Evolutionary conservation across 2,797 vertebrate species (phyloP).

Genomic region (Brachyalestes nurse): DNA sequence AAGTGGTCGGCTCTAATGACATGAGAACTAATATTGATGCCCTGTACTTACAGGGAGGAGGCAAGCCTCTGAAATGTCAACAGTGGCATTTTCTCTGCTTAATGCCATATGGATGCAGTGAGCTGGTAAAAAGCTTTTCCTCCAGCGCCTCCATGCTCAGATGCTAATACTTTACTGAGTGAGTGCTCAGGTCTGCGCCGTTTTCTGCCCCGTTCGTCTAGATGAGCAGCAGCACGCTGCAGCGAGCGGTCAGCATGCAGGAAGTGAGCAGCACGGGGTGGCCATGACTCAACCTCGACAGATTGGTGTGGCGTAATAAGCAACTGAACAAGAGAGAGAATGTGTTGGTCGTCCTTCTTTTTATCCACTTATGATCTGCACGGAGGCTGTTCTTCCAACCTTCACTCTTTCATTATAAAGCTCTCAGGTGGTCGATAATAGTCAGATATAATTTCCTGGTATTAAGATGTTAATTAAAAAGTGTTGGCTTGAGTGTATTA

Average conservation of each 20-base stretch:
- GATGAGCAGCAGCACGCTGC: constrained; percentile 79
- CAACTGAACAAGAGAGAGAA: constrained; percentile 49
- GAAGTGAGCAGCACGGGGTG: constrained; percentile 74
- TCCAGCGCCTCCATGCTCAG: constrained; percentile 77
- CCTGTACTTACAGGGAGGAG: constrained; percentile 73
- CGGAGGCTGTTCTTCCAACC: not conserved
- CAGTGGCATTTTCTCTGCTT: constrained; percentile 78
- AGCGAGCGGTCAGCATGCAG: constrained; percentile 73
- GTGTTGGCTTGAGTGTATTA: constrained; percentile 14
- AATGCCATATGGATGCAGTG: constrained; percentile 80
- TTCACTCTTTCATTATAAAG: not conserved
- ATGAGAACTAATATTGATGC: constrained; percentile 71
- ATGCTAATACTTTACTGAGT: constrained; percentile 79
- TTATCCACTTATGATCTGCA: constrained; percentile 16
- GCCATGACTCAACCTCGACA: constrained; percentile 74
- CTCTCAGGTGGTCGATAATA: not conserved
- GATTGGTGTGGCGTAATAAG: constrained; percentile 70
- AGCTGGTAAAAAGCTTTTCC: constrained; percentile 81
- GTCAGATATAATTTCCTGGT: constrained; percentile 13
- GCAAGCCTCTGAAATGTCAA: constrained; percentile 79
- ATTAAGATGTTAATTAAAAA: constrained; percentile 28
- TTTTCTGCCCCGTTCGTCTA: constrained; percentile 78
- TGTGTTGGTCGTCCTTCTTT: constrained; percentile 4
- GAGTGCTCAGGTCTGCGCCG: constrained; percentile 73
- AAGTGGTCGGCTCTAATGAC: constrained; percentile 73